These are phyloP conservation scores for Drosophila rellima DNA, from an alignment of 2,888 invertebrate species.

Conservation along the genomic window DNA sequence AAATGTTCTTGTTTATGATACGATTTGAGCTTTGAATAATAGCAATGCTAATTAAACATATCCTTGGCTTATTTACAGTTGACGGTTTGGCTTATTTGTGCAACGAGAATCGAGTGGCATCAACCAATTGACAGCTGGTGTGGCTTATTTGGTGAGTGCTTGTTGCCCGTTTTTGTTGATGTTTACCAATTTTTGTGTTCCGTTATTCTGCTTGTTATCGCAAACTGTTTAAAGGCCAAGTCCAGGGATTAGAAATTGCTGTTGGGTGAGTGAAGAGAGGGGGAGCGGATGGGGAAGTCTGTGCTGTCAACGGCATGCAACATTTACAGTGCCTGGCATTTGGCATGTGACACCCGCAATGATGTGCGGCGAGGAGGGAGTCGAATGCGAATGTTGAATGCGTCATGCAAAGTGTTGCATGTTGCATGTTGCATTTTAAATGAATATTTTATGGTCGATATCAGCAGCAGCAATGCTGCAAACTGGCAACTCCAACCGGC, in stretches of 20 bases:
- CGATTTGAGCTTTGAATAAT: constrained; percentile 6
- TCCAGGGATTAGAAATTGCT: constrained; percentile 60
- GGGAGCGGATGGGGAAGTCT: background rate
- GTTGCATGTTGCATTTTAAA: constrained; percentile 80
- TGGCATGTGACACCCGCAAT: constrained; percentile 68
- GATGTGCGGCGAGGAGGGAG: constrained; percentile 29
- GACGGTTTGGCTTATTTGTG: constrained; percentile 37
- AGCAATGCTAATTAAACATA: constrained; percentile 55
- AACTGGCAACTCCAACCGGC: constrained; percentile 16
- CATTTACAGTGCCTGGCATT: constrained; percentile 51
- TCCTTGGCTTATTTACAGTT: constrained; percentile 64
- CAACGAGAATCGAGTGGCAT: constrained; percentile 8
- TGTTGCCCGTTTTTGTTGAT: constrained; percentile 46
- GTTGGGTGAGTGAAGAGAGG: background rate
- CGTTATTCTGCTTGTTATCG: constrained; percentile 58
- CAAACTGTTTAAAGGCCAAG: constrained; percentile 44
- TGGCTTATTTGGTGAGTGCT: constrained; percentile 63
- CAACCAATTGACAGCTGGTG: constrained; percentile 30
- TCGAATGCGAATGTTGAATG: constrained; percentile 16
- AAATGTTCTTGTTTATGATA: background rate
- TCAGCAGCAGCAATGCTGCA: constrained; percentile 47
- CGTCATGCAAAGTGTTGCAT: background rate
- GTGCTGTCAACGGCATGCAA: constrained; percentile 71
- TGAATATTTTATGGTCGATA: constrained; percentile 74
- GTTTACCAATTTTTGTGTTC: constrained; percentile 37